Conservation (phyloP, 2,888 invertebrate genomes). For the Myopa tessellatipennis region DNA sequence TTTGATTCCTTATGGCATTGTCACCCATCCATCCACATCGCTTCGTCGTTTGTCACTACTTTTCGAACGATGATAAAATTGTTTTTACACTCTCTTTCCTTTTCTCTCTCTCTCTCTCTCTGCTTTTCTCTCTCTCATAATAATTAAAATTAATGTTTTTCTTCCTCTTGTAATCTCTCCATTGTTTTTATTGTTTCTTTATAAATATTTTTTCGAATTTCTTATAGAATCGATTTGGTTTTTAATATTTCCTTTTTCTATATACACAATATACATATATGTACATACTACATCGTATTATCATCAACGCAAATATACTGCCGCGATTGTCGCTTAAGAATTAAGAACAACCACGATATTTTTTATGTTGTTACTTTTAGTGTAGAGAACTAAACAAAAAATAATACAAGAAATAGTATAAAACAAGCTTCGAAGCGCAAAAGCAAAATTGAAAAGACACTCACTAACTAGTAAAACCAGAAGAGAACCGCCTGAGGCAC, state of each 20-base stretch:
- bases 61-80: slow-evolving; percentile 12
- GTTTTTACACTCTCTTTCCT: slow-evolving; percentile 8
- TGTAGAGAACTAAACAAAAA: neutral
- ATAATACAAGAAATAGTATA: neutral
- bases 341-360: too few relatives aligned
- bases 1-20: neutral
- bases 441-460: neutral
- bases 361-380: neutral
- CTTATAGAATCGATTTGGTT: too few relatives aligned
- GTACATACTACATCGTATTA: too few relatives aligned
- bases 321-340: too few relatives aligned
- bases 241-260: too few relatives aligned
- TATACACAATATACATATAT: too few relatives aligned
- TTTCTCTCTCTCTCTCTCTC: slow-evolving; percentile 4
- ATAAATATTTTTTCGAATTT: neutral
- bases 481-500: too few relatives aligned
- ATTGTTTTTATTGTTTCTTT: slow-evolving; percentile 3
- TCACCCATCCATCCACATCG: neutral
- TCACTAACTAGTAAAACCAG: too few relatives aligned
- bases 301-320: neutral
- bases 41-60: slow-evolving; percentile 20
- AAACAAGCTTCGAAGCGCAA: neutral
- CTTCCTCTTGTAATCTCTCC: neutral
- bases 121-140: neutral
- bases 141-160: neutral